phyloP scores from a whole-genome alignment of 37 sponge, comb jelly and placozoan genomes.

The Petrosia ficiformis region DNA sequence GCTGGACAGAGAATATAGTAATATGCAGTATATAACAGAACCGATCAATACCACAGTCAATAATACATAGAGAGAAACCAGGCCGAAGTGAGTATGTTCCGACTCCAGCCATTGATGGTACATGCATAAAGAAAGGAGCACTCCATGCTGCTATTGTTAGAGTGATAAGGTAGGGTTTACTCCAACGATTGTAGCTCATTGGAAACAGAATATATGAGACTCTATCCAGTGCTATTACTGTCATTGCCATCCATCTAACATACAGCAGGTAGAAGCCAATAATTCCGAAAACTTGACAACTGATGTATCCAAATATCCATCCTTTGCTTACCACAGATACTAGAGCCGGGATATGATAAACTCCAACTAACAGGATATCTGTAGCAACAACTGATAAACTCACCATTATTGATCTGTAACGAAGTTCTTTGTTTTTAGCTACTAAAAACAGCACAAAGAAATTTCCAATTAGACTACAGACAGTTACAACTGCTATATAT shows the following conservation, averaged over 20 bases:
- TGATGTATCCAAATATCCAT: constrained; percentile 10
- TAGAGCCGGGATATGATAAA: constrained; percentile 15
- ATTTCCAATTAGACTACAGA: constrained; percentile 14
- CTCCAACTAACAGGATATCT: constrained; percentile 3
- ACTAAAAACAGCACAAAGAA: constrained; percentile 17
- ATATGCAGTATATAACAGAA: constrained; percentile 4
- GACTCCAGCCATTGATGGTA: neutral
- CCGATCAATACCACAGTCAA: constrained; percentile 4
- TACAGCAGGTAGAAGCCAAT: constrained; percentile 15
- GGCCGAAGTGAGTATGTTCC: neutral
- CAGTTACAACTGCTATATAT: neutral
- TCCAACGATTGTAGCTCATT: constrained; percentile 22
- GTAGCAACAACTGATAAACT: constrained; percentile 11
- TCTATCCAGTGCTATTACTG: constrained; percentile 24
- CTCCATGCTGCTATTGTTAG: constrained; percentile 21
- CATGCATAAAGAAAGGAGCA: constrained; percentile 1
- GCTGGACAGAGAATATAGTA: neutral
- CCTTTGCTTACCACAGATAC: neutral
- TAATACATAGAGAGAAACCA: constrained; percentile 12
- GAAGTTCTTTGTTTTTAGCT: constrained; percentile 15
- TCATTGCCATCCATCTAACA: constrained; percentile 29
- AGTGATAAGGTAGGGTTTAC: constrained; percentile 8
- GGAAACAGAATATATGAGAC: constrained; percentile 31
- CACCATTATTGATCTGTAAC: constrained; percentile 14
- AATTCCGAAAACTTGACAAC: constrained; percentile 24